These are phyloP conservation scores for Epirrhoe alternata DNA, from an alignment of 2,888 invertebrate genomes.

Conservation along the genomic window DNA sequence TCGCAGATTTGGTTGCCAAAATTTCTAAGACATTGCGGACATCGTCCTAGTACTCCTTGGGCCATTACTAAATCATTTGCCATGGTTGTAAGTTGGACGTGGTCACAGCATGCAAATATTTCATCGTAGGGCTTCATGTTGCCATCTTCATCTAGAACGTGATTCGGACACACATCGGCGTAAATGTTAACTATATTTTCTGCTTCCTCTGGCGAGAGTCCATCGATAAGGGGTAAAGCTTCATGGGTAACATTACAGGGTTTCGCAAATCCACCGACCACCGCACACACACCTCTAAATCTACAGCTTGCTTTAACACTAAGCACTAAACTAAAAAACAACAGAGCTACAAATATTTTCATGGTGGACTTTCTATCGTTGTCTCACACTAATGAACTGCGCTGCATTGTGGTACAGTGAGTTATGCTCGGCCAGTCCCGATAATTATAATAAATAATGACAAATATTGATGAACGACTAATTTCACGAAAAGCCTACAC, in stretches of 20 bases:
- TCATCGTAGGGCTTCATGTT: conserved; percentile 60
- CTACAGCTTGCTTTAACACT: conserved; percentile 61
- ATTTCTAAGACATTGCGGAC: conserved; percentile 93
- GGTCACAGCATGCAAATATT: conserved; percentile 87
- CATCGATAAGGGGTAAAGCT: conserved; percentile 57
- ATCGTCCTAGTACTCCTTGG: conserved; percentile 89
- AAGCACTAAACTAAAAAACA: conserved; percentile 54
- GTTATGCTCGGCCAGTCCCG: conserved; percentile 15
- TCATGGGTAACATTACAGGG: conserved; percentile 58
- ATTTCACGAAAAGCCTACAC: not conserved
- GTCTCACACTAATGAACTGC: conserved; percentile 20
- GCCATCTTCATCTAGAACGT: conserved; percentile 73
- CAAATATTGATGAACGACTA: not conserved
- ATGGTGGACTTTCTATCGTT: conserved; percentile 46
- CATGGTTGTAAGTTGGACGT: conserved; percentile 81
- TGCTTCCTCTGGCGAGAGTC: conserved; percentile 61
- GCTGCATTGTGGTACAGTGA: conserved; percentile 31
- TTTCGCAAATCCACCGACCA: conserved; percentile 55
- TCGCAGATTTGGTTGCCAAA: conserved; percentile 91
- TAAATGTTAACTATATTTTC: conserved; percentile 69
- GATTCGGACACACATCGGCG: conserved; percentile 86
- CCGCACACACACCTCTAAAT: conserved; percentile 64
- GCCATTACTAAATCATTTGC: conserved; percentile 85
- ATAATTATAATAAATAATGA: conserved; percentile 41
- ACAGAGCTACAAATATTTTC: conserved; percentile 50